Evolutionary conservation across 1,140 invertebrate genomes (phyloP), one percentile per base, ranked within the genome.

Genomic region (Lanistes nyassanus): DNA sequence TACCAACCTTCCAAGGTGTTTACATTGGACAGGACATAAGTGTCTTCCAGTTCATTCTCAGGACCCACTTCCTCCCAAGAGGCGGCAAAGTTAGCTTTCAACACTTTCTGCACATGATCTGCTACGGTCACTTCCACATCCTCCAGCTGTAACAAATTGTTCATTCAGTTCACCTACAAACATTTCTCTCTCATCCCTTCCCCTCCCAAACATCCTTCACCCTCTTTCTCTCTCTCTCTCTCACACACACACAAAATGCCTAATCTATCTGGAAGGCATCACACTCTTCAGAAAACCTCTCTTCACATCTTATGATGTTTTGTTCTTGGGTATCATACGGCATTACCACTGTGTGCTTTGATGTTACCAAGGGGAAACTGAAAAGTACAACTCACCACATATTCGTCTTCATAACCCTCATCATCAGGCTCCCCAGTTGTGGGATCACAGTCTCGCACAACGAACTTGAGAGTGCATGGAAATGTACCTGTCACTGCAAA

Each of bases 361-460:
- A n/a, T n/a, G n/a, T n/a, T n/a, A n/a, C n/a, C n/a, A n/a, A n/a
- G n/a, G n/a, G n/a, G n/a, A n/a, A n/a, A n/a, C n/a, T n/a, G n/a
- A n/a, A 39, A 34, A 60, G 21, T 23, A 74, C 42, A 66, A 87
- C 90, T 84, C 88, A 94, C 93, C 89, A 93, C 93, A 88, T 95
- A 96, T 85, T 94, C 93, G 88, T 95, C 94, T 77, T 93, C 92
- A 82, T 95, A 95, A 71, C 94, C 97, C 85, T 98, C 97, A 71
- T 96, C 95, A 53, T 99, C 97, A 0, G 97, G 95, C 67, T 96
- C 90, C 0, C 97, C 97, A 2, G 97, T 99, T 58, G 92, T 93
- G 0, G 97, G 97, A 91, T 99, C 98, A 89, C 97, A 99, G 90
- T 99, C 98, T 79, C 96, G 95, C 0, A 98, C 97, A 42, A 94